Percentiles rank a stretch among this genome's conserved stretches.
Conservation (phyloP, 2,113 vertebrate species). For the Cyanocitta stelleri region DNA sequence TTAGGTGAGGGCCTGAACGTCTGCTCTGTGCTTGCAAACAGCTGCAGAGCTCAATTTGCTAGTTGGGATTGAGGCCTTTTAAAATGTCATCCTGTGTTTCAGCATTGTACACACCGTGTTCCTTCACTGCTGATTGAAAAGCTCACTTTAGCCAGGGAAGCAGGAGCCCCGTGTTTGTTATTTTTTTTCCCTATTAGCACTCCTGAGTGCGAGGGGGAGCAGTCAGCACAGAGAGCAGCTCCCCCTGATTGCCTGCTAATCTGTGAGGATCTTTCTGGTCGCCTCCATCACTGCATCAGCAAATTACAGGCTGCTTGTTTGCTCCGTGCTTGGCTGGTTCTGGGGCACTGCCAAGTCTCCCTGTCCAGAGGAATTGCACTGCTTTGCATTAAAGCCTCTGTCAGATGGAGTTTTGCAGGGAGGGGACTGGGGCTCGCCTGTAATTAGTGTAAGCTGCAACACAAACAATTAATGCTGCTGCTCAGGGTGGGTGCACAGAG, state of each 20-base stretch:
- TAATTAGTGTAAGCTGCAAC: background rate
- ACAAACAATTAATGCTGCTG: background rate
- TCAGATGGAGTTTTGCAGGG: background rate
- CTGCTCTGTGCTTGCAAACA: background rate
- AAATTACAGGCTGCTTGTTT: background rate
- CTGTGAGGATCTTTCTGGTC: background rate
- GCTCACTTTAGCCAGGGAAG: background rate
- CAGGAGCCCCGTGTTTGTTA: background rate
- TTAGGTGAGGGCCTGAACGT: background rate
- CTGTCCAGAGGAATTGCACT: background rate
- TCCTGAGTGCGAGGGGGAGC: background rate
- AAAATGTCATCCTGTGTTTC: background rate
- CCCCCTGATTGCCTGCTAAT: background rate
- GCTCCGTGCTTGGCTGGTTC: background rate
- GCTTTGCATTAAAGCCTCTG: background rate
- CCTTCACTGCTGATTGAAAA: background rate
- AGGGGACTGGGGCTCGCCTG: background rate
- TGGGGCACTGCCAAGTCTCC: background rate
- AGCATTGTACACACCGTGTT: background rate
- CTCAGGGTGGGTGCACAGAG: fast-evolving
- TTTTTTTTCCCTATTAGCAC: background rate
- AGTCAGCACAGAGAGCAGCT: background rate
- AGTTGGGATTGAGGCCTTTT: background rate
- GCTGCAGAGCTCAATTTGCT: background rate
- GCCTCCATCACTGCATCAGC: background rate